Base-by-base conservation (phyloP, 2,797 vertebrate species). In the Catamblyrhynchus diadema region DNA sequence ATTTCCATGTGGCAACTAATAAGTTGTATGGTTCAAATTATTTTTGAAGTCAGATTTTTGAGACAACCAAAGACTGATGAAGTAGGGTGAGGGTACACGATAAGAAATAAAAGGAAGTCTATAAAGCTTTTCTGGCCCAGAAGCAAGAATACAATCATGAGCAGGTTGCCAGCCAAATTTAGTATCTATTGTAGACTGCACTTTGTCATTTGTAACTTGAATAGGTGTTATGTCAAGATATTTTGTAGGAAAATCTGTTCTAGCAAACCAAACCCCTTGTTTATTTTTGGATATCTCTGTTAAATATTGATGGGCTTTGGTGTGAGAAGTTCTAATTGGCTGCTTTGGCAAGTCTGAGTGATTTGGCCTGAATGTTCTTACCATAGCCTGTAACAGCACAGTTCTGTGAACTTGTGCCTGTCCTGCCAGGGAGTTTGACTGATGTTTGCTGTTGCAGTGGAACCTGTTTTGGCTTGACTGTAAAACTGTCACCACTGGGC, bases 231-330 rank as follows among this genome's bases (percentile, higher is more conserved):
- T 6, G n/a, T 81, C 67, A 78, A 60, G 60, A 42, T 12, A 72
- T 45, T 90, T 80, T 77, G 30, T 13, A 8, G 35, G 23, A 75
- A 9, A 72, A 91, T 95, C 54, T 88, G 82, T 96, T 94, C 33
- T 53, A 50, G 35, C 22, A 54, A 74, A 72, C 81, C 33, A 72
- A 95, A 88, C 50, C 18, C 9, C 54, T 41, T 81, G 37, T 91
- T 88, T 80, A 54, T 94, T 94, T 89, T 75, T 8, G 18, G 50
- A 5, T 71, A 72, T 95, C 51, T 80, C 71, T 69, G 20, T 81
- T 85, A 77, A 95, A 72, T 72, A 35, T 85, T 65, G 80, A 50
- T 94, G 67, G n/a, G 47, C 44, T 95, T 92, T 88, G n/a, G 85
- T 90, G 51, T n/a, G 57, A 86, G 71, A 95, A 82, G 69, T 85